These are phyloP conservation scores for Pseudolaguvia tuberculata DNA, from an alignment of 2,113 vertebrate genomes.

Conservation along the genomic window DNA sequence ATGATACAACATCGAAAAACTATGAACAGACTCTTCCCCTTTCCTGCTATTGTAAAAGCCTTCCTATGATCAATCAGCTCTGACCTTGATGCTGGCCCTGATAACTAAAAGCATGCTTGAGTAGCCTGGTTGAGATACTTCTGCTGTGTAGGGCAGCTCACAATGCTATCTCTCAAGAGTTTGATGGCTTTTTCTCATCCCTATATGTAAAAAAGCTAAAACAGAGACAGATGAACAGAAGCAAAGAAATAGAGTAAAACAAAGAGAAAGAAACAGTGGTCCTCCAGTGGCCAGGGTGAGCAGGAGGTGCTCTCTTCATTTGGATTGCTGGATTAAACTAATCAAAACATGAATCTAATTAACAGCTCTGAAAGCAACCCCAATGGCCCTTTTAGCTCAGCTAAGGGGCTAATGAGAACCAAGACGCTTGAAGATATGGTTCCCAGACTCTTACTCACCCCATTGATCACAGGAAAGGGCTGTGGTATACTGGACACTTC, in stretches of 20 bases:
- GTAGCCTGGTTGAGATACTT: constrained; percentile 20
- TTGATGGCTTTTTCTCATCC: constrained; percentile 2
- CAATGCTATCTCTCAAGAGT: constrained; percentile 36
- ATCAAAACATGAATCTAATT: constrained; percentile 69
- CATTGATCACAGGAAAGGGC: constrained; percentile 35
- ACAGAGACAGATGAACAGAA: constrained; percentile 29
- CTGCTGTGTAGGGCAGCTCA: not conserved
- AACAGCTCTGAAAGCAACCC: constrained; percentile 60
- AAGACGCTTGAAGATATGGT: constrained; percentile 48
- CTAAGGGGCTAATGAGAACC: constrained; percentile 53
- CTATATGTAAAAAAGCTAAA: constrained; percentile 11
- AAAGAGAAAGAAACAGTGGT: not conserved
- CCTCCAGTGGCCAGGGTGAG: constrained; percentile 43
- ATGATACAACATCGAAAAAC: constrained; percentile 16
- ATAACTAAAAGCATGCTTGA: constrained; percentile 19
- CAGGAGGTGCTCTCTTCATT: constrained; percentile 43
- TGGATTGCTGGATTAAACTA: constrained; percentile 64
- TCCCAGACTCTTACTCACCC: constrained; percentile 59
- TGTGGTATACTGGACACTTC: not conserved
- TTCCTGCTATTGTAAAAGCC: constrained; percentile 16
- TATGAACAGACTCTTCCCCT: constrained; percentile 14
- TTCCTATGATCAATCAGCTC: constrained; percentile 45
- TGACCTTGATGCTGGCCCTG: constrained; percentile 29
- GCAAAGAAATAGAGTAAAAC: constrained; percentile 10
- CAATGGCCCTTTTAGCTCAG: constrained; percentile 54